Evolutionary conservation across 2,113 vertebrate species (phyloP).

Genomic region (Andinoacara biseriatus): DNA sequence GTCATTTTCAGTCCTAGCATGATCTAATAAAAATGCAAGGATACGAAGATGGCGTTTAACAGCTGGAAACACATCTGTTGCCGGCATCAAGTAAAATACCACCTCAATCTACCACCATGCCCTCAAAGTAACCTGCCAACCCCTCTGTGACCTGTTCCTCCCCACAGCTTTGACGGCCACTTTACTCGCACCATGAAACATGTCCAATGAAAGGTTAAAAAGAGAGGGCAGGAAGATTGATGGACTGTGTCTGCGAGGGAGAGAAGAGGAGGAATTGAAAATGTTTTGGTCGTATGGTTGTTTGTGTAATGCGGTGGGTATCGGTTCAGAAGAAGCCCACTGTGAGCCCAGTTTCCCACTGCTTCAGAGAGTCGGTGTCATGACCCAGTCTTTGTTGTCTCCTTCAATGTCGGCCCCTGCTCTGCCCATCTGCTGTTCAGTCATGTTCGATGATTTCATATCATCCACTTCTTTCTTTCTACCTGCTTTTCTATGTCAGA

Average conservation of each 20-base stretch:
- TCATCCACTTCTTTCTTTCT: not conserved
- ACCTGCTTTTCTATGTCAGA: not conserved
- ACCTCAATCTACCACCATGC: constrained; percentile 14
- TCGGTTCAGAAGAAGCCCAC: not conserved
- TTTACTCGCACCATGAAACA: constrained; percentile 41
- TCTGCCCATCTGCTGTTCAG: constrained; percentile 3
- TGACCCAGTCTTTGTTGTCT: constrained; percentile 16
- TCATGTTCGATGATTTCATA: not conserved
- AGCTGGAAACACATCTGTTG: constrained; percentile 10
- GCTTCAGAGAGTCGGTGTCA: constrained; percentile 14
- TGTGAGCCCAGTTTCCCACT: not conserved
- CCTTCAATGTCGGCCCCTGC: not conserved
- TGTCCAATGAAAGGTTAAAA: constrained; percentile 52
- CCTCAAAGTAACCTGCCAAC: constrained; percentile 40
- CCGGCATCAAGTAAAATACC: constrained; percentile 1
- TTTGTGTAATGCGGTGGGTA: not conserved
- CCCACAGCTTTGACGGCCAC: constrained; percentile 21
- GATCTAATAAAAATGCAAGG: constrained; percentile 11
- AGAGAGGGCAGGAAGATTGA: constrained; percentile 32
- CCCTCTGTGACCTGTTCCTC: constrained; percentile 18
- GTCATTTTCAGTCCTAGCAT: not conserved
- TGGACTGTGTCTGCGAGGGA: not conserved
- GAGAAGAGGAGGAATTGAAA: not conserved
- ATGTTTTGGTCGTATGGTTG: not conserved
- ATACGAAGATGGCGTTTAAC: not conserved